Conservation (phyloP, 2,797 vertebrate species). For the Pempheris klunzingeri region DNA sequence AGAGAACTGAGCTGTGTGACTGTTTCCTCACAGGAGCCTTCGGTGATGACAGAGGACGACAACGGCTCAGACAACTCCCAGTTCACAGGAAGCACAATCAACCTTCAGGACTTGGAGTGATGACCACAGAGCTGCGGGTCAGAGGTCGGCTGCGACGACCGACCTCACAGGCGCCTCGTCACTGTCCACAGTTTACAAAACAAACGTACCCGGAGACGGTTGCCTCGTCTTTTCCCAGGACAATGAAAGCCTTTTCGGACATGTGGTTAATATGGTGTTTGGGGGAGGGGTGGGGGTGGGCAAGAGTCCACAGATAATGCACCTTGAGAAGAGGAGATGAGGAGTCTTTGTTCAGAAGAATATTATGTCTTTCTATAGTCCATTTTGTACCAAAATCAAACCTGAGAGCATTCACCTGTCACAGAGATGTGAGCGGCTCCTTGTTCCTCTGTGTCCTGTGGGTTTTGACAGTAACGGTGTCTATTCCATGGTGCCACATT, state of each 20-base stretch:
- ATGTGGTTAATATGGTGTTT: background rate
- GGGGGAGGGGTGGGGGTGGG: constrained; percentile 26
- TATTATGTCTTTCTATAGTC: constrained; percentile 31
- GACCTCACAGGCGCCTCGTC: background rate
- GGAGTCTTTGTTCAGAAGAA: constrained; percentile 21
- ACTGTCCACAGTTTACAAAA: constrained; percentile 38
- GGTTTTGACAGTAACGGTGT: constrained; percentile 29
- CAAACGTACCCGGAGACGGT: constrained; percentile 8
- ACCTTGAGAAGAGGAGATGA: constrained; percentile 67
- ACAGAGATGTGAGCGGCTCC: constrained; percentile 1
- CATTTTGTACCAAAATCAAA: constrained; percentile 67
- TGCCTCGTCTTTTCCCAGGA: constrained; percentile 34
- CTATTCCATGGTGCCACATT: constrained; percentile 62
- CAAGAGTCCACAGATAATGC: constrained; percentile 53
- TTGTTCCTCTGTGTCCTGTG: constrained; percentile 16
- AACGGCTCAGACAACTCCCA: constrained; percentile 90
- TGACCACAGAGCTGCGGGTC: background rate
- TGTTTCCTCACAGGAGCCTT: constrained; percentile 87
- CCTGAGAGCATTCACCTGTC: constrained; percentile 25
- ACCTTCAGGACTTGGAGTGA: constrained; percentile 91
- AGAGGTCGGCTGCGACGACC: background rate
- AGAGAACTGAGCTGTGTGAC: background rate
- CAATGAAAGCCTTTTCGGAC: constrained; percentile 52
- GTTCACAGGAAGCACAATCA: constrained; percentile 95
- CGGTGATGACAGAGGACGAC: constrained; percentile 89